phyloP scores from a whole-genome alignment of 2,888 invertebrate genomes.

The Folsomia candida region DNA sequence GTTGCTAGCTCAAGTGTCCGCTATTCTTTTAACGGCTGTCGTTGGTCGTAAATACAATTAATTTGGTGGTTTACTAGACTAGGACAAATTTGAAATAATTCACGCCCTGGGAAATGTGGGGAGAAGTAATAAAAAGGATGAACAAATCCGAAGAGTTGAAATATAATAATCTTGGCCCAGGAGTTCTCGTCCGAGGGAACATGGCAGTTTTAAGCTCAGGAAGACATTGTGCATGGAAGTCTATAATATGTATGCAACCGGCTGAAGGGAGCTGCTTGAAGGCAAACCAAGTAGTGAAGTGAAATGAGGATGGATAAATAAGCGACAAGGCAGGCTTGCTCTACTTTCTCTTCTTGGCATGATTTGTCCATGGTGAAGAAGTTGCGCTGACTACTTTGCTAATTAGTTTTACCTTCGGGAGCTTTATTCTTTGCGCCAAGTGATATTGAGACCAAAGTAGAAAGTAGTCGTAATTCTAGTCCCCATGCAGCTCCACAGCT shows the following conservation, averaged over 20 bases:
- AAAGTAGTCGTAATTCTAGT: neutral
- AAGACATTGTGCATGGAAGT: neutral
- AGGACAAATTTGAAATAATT: neutral
- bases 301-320: no score
- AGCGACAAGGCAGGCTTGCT: neutral
- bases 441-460: neutral
- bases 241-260: neutral
- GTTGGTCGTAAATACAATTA: constrained; percentile 6
- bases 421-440: constrained; percentile 1
- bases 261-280: no score
- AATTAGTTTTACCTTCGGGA: constrained; percentile 23
- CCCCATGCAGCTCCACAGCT: neutral
- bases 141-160: no score
- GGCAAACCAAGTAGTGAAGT: no score
- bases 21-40: neutral
- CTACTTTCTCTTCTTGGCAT: constrained; percentile 6
- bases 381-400: constrained; percentile 18
- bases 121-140: no score
- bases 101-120: no score
- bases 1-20: neutral
- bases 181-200: neutral
- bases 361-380: neutral
- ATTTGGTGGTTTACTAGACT: neutral
- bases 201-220: neutral
- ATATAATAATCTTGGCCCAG: neutral